phyloP scores from a whole-genome alignment of 2,797 vertebrate species.

The Florisuga fusca region DNA sequence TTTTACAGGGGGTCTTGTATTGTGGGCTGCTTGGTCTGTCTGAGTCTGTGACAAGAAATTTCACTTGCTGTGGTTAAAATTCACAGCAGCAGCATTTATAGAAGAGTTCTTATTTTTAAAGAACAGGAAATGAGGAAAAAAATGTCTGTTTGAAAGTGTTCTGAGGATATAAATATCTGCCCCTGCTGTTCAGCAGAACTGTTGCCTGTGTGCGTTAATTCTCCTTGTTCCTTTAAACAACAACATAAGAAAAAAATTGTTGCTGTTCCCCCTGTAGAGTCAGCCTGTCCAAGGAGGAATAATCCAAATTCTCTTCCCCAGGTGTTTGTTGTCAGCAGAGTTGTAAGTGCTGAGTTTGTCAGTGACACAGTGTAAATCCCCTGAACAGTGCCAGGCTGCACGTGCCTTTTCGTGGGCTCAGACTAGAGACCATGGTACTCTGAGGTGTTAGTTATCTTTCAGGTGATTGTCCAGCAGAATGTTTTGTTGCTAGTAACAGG shows the following conservation, averaged over 20 bases:
- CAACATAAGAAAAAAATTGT: background rate
- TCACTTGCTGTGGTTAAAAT: background rate
- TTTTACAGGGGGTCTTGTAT: background rate
- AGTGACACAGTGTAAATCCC: background rate
- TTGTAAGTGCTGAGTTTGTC: background rate
- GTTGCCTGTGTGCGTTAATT: background rate
- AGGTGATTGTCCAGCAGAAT: background rate
- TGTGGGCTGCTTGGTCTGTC: background rate
- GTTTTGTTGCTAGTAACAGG: background rate
- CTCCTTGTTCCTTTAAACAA: background rate
- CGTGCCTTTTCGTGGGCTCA: background rate
- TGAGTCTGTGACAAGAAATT: background rate
- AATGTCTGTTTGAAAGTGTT: background rate
- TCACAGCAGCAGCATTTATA: background rate
- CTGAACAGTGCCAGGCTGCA: background rate
- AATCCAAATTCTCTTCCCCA: background rate
- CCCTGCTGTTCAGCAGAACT: background rate
- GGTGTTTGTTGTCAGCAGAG: background rate
- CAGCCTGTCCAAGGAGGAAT: background rate
- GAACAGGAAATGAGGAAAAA: background rate
- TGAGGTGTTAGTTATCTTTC: background rate
- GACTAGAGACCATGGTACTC: background rate
- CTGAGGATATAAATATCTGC: background rate
- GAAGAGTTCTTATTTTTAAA: background rate
- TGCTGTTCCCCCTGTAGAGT: background rate